phyloP scores from a whole-genome alignment of 2,888 invertebrate species.

The Apamea crenata region DNA sequence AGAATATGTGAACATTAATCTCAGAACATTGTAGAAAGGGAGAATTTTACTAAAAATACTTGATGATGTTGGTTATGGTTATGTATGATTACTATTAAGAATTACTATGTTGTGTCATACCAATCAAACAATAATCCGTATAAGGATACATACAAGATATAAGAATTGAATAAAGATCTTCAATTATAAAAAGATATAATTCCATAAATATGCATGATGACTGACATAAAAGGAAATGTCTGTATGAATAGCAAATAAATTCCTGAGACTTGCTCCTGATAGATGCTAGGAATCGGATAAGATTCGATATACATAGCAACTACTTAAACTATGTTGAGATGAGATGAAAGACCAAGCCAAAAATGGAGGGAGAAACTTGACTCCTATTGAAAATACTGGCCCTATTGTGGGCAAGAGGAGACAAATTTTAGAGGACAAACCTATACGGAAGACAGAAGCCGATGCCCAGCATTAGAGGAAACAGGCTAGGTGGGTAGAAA shows the following conservation, averaged over 20 bases:
- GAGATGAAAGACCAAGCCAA: not conserved
- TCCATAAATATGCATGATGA: constrained; percentile 64
- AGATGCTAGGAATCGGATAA: constrained; percentile 29
- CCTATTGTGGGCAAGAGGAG: no score
- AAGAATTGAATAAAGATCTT: constrained; percentile 59
- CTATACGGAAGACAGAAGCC: not conserved
- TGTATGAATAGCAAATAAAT: constrained; percentile 51
- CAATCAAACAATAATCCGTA: constrained; percentile 63
- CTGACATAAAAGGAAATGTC: constrained; percentile 59
- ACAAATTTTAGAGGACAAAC: not conserved
- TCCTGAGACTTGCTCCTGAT: constrained; percentile 47
- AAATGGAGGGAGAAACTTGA: not conserved
- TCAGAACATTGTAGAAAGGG: not conserved
- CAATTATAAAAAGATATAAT: constrained; percentile 58
- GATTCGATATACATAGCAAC: constrained; percentile 25
- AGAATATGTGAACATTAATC: constrained; percentile 50
- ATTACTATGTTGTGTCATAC: constrained; percentile 33
- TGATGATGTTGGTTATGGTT: not conserved
- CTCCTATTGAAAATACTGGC: not conserved
- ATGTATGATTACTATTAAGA: constrained; percentile 14
- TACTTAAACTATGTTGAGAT: not conserved
- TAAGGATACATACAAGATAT: constrained; percentile 53
- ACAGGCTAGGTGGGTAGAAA: no score
- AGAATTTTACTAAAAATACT: constrained; percentile 1
- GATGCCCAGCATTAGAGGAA: not conserved